These are phyloP conservation scores for Antheraea yamamai DNA, from an alignment of 2,888 invertebrate genomes.

Conservation along the genomic window DNA sequence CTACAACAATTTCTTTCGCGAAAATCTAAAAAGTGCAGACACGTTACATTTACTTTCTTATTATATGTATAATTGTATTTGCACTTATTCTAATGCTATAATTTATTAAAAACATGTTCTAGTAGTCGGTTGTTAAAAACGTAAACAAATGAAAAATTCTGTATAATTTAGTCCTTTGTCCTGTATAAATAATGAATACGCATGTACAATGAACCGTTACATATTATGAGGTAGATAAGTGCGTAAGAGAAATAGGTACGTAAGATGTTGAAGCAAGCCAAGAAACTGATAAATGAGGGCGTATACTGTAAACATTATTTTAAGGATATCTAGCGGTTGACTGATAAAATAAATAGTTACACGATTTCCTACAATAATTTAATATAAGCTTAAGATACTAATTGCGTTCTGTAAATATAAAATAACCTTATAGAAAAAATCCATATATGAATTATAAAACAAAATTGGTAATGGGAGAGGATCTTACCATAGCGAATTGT, in stretches of 20 bases:
- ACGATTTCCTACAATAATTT: background rate
- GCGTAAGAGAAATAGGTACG: background rate
- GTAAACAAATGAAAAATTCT: background rate
- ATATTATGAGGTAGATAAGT: background rate
- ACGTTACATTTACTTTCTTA: no score
- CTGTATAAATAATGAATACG: background rate
- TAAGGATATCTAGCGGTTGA: slow-evolving; percentile 1
- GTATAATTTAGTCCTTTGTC: background rate
- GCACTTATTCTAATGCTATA: background rate
- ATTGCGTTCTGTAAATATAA: background rate
- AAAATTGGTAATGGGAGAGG: background rate
- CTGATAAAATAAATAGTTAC: slow-evolving; percentile 2
- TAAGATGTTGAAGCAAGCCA: background rate
- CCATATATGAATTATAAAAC: background rate
- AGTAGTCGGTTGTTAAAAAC: background rate
- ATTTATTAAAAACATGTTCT: background rate
- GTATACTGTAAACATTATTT: slow-evolving; percentile 4
- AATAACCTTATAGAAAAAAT: background rate
- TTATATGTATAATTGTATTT: background rate
- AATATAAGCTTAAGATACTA: background rate
- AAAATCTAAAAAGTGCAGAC: no score
- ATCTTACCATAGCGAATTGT: slow-evolving; percentile 3
- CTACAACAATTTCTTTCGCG: no score
- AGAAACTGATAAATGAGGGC: background rate
- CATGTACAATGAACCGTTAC: background rate